A percentile compares a stretch with the other conserved stretches of the same genome.
phyloP scores from a whole-genome alignment of 2,888 invertebrate genomes.

The Folsomia candida region DNA sequence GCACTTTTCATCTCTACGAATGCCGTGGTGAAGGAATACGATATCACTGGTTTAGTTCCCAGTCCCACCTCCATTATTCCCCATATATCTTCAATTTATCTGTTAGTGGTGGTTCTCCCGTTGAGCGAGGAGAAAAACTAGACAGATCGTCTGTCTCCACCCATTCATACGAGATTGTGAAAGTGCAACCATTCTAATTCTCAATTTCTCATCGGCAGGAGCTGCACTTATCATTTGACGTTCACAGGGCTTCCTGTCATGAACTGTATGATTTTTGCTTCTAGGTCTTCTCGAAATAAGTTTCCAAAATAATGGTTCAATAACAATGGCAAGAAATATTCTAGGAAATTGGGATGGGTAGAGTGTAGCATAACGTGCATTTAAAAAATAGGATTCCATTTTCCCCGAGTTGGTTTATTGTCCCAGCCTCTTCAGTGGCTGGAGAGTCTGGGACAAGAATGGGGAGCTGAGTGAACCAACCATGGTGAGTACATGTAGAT shows the following conservation, averaged over 20 bases:
- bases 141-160: background rate
- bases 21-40: background rate
- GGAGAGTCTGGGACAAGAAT: background rate
- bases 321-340: too few relatives aligned
- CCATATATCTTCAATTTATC: background rate
- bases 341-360: too few relatives aligned
- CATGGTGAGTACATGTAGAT: constrained; percentile 6
- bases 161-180: background rate
- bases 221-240: background rate
- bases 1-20: too few relatives aligned
- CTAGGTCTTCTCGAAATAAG: too few relatives aligned
- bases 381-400: too few relatives aligned
- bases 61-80: constrained; percentile 7
- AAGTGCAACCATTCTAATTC: background rate
- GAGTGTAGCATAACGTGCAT: too few relatives aligned
- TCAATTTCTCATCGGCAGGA: background rate
- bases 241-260: background rate
- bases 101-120: background rate
- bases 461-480: background rate
- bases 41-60: background rate
- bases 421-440: background rate
- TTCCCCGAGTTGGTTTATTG: background rate
- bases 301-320: too few relatives aligned
- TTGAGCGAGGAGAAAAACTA: background rate
- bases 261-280: too few relatives aligned